Percentiles rank a stretch among this genome's conserved stretches.
Evolutionary conservation across 2,797 vertebrate genomes (phyloP).

Genomic region (Pipistrellus nathusii): DNA sequence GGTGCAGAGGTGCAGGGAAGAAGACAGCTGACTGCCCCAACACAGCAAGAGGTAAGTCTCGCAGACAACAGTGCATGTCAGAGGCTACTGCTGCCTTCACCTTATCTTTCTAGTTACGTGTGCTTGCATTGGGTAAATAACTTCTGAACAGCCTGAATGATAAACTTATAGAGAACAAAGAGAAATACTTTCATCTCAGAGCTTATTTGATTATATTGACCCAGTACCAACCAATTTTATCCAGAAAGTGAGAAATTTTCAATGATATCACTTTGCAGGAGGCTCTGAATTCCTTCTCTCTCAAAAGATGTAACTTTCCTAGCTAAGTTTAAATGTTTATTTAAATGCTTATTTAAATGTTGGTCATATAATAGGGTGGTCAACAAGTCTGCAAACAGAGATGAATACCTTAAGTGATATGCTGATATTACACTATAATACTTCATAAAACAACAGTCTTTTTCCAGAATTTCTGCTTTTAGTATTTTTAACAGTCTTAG

Average conservation of each 20-base stretch:
- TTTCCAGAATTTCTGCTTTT: background rate
- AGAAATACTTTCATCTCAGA: background rate
- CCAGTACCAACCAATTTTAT: background rate
- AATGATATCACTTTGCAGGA: background rate
- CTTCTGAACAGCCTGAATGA: background rate
- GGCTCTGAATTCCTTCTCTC: background rate
- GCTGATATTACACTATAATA: background rate
- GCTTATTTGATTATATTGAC: background rate
- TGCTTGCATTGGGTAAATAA: background rate
- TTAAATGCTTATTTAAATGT: background rate
- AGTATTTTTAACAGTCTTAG: slow-evolving; percentile 43
- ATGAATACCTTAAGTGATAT: background rate
- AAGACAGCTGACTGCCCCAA: background rate
- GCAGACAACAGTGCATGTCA: background rate
- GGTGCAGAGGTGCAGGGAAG: accelerated
- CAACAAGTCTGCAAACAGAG: background rate
- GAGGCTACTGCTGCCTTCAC: background rate
- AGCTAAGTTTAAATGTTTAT: background rate
- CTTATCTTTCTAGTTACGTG: background rate
- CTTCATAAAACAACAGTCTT: background rate
- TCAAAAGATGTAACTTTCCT: background rate
- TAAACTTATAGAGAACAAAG: background rate
- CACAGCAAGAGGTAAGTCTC: no score
- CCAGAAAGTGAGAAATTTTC: background rate
- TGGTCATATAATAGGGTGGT: background rate